These are phyloP conservation scores for Anoplolepis gracilipes DNA, from an alignment of 1,140 invertebrate species.

Conservation along the genomic window DNA sequence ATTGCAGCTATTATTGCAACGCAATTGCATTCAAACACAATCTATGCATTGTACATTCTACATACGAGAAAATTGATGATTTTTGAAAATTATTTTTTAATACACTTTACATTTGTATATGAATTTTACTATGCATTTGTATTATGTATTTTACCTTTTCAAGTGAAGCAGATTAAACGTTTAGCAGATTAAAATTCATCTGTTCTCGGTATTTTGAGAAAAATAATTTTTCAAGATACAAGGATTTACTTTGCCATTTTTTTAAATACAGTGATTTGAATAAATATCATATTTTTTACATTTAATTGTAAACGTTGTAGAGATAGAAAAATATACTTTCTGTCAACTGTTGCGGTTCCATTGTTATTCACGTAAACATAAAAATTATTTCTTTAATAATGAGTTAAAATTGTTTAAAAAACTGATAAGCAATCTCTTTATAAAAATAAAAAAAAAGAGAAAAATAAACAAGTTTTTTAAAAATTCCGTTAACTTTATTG, in stretches of 20 bases:
- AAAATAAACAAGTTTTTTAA: not conserved
- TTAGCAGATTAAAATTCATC: not conserved
- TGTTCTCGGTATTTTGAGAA: not conserved
- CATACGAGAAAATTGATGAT: not conserved
- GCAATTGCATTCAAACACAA: not conserved
- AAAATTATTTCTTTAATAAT: not conserved
- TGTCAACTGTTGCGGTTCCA: not conserved
- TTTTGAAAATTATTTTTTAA: no score
- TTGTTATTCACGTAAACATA: not conserved
- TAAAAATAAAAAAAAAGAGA: not conserved
- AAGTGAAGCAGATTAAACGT: not conserved
- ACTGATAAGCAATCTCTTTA: not conserved
- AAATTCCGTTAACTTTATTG: not conserved
- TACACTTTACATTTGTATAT: no score
- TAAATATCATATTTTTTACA: not conserved
- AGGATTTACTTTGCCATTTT: not conserved
- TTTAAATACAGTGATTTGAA: not conserved
- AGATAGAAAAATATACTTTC: not conserved
- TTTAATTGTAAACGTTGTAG: not conserved
- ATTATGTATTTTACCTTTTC: not conserved
- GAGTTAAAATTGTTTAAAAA: not conserved
- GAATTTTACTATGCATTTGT: no score
- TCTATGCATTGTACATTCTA: not conserved
- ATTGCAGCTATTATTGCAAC: not conserved
- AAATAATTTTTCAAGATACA: not conserved